Percentiles rank a stretch among this genome's conserved stretches.
Conservation (phyloP, 2,113 vertebrate species). For the Takifugu bimaculatus region DNA sequence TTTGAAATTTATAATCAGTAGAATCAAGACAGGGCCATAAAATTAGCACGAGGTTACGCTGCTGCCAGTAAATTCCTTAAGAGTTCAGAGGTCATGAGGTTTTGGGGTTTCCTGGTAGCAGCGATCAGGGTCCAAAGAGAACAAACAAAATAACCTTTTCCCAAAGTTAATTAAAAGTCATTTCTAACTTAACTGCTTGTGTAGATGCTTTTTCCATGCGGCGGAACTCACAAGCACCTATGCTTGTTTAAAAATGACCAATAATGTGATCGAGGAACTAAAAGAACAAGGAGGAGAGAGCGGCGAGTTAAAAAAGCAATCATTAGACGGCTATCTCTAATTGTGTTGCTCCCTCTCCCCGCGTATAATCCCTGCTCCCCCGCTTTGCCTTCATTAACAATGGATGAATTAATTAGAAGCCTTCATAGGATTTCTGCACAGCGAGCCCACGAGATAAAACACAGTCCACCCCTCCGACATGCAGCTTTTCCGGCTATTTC, state of each 20-base stretch:
- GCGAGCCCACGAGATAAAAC: constrained; percentile 79
- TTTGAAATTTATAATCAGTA: too few species aligned
- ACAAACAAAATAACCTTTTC: too few species aligned
- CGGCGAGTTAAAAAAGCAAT: constrained; percentile 72
- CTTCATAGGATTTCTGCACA: constrained; percentile 78
- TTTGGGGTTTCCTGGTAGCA: background rate
- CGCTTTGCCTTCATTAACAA: constrained; percentile 79
- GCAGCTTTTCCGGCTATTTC: constrained; percentile 37
- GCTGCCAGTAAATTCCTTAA: too few species aligned
- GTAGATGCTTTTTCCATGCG: background rate
- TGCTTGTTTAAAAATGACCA: constrained; percentile 57
- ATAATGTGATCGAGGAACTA: constrained; percentile 58
- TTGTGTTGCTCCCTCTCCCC: constrained; percentile 73
- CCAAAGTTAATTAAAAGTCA: constrained; percentile 7
- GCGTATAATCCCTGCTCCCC: constrained; percentile 74
- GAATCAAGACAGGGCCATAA: too few species aligned
- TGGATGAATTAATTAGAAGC: constrained; percentile 84
- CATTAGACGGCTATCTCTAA: constrained; percentile 79
- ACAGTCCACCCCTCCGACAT: constrained; percentile 65
- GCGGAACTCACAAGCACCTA: constrained; percentile 9
- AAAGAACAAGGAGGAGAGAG: constrained; percentile 54
- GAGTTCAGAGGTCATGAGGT: too few species aligned
- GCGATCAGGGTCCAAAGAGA: background rate
- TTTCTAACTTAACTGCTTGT: constrained; percentile 9
- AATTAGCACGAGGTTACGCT: too few species aligned